Evolutionary conservation across 2,888 invertebrate species (phyloP), one percentile per base, ranked within the genome.

Genomic region (Cepaea hortensis): DNA sequence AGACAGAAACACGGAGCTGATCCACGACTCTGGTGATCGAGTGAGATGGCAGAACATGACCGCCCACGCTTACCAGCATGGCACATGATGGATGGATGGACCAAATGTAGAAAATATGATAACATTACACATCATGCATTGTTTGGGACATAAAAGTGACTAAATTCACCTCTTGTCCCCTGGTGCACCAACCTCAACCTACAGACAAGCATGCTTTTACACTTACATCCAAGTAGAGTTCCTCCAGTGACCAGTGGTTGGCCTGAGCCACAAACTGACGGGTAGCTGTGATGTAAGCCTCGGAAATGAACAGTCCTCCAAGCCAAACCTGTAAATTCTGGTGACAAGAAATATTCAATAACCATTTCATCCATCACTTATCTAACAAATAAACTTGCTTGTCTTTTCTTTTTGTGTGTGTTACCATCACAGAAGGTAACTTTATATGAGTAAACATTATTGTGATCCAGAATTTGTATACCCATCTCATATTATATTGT

Each of bases 261-360:
- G 95, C 94, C 91, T 95, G 95, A 0, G 99, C 99, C 79, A 99
- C 98, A 95, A 98, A 99, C 94, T 99, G 99, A 46, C 99, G 96
- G 1, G 99, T 99, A 7, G 99, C 99, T 0, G 99, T 99, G 90
- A 99, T 98, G 94, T 99, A 99, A 0, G 99, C 99, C 95, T 99
- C 99, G 0, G 99, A 99, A 94, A 99, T 99, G 92, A 99, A 96
- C 85, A 99, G 95, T 18, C 99, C 99, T 85, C 99, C 99, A 81
- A 99, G 96, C 99, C 99, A 99, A 84, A 99, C 97, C 0, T 97
- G 91, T 81, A 98, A 96, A 92, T 97, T 97, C 97, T 98, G 95
- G 65, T 95, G 95, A 88, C 73, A 79, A 48, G n/a, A 72, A 55
- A 65, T 55, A 55, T 55, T 6, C 55, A 55, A 3, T 55, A 55